phyloP scores from a whole-genome alignment of 2,797 vertebrate genomes.

The Nasua narica region DNA sequence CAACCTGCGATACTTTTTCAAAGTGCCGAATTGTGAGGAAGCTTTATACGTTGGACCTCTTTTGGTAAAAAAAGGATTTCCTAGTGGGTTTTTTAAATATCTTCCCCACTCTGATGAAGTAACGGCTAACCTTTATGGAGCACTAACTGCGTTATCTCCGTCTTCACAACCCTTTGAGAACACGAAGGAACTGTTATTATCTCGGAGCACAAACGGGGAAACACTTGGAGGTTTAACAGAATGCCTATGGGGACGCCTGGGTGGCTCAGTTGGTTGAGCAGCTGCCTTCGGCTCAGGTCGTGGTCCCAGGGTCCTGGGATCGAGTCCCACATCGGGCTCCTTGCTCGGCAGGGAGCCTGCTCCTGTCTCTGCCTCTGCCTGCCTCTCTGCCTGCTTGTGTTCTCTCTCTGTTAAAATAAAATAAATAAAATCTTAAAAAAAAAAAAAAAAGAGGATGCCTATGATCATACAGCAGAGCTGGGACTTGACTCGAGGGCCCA shows the following conservation, averaged over 20 bases:
- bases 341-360: no score
- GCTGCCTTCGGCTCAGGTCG: no score
- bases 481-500: neutral
- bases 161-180: neutral
- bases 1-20: neutral
- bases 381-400: no score
- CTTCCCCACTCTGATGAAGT: neutral
- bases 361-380: no score
- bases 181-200: neutral
- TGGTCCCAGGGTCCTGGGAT: no score
- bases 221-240: neutral
- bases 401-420: no score
- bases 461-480: neutral
- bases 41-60: neutral
- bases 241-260: no score
- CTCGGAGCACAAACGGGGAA: neutral
- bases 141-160: neutral
- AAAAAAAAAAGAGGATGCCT: neutral
- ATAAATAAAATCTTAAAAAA: no score
- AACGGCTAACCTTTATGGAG: neutral
- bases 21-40: neutral
- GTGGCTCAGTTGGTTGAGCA: no score
- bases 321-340: no score
- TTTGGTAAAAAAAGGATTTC: conserved; percentile 8
- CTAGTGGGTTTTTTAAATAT: neutral